These are phyloP conservation scores for Leptobrachium leishanense DNA, from an alignment of 2,113 vertebrate species.

Conservation along the genomic window DNA sequence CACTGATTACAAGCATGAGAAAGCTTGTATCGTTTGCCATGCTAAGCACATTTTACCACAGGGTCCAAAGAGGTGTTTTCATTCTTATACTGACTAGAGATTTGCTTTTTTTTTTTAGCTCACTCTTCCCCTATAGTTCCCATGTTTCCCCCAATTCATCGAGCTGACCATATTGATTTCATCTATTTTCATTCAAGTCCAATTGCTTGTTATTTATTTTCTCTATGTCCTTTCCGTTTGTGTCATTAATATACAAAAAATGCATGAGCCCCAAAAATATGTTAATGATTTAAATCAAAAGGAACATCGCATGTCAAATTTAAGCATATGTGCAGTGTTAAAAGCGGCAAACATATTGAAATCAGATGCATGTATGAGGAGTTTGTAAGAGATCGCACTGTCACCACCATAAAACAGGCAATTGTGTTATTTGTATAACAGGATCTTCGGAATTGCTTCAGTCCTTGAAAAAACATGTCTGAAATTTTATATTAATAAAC, in stretches of 20 bases:
- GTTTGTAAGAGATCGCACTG: neutral
- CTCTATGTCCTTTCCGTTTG: conserved; percentile 34
- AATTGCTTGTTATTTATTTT: conserved; percentile 28
- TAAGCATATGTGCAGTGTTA: conserved; percentile 19
- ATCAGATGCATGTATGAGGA: conserved; percentile 12
- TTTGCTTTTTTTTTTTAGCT: neutral
- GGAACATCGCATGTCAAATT: conserved; percentile 2
- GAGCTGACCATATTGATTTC: neutral
- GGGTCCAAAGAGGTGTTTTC: no score
- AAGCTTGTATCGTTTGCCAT: no score
- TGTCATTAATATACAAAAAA: conserved; percentile 17
- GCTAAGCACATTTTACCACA: no score
- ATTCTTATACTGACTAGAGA: conserved; percentile 8
- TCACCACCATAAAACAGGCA: neutral
- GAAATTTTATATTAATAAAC: no score
- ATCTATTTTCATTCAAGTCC: conserved; percentile 4
- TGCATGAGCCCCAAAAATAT: conserved; percentile 21
- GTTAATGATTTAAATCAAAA: conserved; percentile 41
- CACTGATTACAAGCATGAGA: no score
- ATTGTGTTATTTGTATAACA: no score
- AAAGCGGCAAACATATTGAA: conserved; percentile 1
- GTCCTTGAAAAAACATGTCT: no score
- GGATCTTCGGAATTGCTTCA: no score
- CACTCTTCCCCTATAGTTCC: neutral
- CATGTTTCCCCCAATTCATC: neutral